phyloP scores from a whole-genome alignment of 1,140 invertebrate species.

The Cotesia chilonis region DNA sequence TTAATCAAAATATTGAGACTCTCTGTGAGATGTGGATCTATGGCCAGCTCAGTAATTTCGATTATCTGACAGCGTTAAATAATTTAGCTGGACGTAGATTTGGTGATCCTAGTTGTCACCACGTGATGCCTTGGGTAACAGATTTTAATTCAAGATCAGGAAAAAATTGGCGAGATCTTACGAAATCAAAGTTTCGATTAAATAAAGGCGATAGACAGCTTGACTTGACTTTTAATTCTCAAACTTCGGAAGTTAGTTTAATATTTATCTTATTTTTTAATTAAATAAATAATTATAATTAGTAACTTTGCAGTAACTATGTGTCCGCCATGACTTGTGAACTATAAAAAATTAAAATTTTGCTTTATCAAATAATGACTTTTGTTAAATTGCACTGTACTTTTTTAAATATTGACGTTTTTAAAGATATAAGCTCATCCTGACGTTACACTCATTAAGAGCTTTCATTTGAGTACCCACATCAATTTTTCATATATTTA shows the following conservation, averaged over 20 bases:
- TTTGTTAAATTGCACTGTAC: too few species aligned
- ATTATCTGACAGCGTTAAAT: constrained; percentile 92
- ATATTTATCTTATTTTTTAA: constrained; percentile 13
- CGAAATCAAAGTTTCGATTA: constrained; percentile 93
- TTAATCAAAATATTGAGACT: constrained; percentile 67
- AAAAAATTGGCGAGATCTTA: constrained; percentile 88
- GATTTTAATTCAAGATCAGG: constrained; percentile 87
- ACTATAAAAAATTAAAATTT: not conserved
- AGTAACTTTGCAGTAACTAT: too few species aligned
- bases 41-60: constrained; percentile 87
- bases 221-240: constrained; percentile 84
- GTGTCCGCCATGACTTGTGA: too few species aligned
- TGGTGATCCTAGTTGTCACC: constrained; percentile 90
- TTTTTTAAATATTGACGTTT: too few species aligned
- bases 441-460: too few species aligned
- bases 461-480: too few species aligned
- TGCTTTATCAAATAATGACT: too few species aligned
- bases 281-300: not conserved
- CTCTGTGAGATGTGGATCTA: constrained; percentile 83
- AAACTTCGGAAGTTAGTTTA: constrained; percentile 64
- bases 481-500: too few species aligned
- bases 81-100: constrained; percentile 79
- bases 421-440: too few species aligned
- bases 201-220: constrained; percentile 97
- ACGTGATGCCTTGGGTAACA: constrained; percentile 96